These are phyloP conservation scores for Uloborus diversus DNA, from an alignment of 1,140 invertebrate genomes.

Conservation along the genomic window DNA sequence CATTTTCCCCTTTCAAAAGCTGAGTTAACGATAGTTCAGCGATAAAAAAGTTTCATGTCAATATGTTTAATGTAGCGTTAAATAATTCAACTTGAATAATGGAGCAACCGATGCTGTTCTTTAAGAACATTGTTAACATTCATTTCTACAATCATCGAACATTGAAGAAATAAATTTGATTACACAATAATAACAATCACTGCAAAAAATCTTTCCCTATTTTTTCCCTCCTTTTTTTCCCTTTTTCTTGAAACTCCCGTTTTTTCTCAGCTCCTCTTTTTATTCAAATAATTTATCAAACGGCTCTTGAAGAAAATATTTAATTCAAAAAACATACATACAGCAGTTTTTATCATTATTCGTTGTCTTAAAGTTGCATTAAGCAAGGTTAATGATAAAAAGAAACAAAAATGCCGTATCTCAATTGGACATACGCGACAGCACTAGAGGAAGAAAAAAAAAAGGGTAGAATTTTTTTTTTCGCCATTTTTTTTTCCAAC, in stretches of 20 bases:
- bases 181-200: constrained; percentile 54
- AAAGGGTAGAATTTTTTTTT: constrained; percentile 18
- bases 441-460: constrained; percentile 13
- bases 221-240: constrained; percentile 19
- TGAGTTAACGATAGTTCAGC: constrained; percentile 23
- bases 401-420: too few species aligned
- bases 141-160: constrained; percentile 43
- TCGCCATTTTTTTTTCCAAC: not conserved
- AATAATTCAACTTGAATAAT: constrained; percentile 55
- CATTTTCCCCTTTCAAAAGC: constrained; percentile 16
- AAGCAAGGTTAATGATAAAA: constrained; percentile 55
- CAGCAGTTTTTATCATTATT: constrained; percentile 22
- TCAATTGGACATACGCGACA: constrained; percentile 18
- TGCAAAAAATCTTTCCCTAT: not conserved
- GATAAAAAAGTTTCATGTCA: constrained; percentile 32
- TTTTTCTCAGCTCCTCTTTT: too few species aligned
- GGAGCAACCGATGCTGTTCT: constrained; percentile 24
- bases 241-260: constrained; percentile 1
- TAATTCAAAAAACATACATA: constrained; percentile 52
- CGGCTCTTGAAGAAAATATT: constrained; percentile 31
- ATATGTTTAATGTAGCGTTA: constrained; percentile 54
- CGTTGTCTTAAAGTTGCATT: constrained; percentile 31
- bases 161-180: constrained; percentile 51
- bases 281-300: too few species aligned
- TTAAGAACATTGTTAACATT: constrained; percentile 51